Evolutionary conservation across 2,797 vertebrate species (phyloP).

Genomic region (Coracias cyanogaster): DNA sequence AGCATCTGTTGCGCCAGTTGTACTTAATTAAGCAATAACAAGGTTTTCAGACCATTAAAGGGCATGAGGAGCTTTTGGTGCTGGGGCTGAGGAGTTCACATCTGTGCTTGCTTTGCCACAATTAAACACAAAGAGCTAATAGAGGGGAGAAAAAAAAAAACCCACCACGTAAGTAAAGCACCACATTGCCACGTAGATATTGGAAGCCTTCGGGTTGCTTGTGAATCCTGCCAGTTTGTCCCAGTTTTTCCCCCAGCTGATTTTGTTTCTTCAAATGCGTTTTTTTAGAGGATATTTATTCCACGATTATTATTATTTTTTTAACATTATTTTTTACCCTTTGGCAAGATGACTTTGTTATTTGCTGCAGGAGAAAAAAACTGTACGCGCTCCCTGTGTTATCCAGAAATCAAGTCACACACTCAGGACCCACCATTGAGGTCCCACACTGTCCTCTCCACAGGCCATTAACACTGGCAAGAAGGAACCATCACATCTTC

Average conservation of each 20-base stretch:
- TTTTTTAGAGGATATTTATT: not conserved
- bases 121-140: not conserved
- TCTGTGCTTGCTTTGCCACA: not conserved
- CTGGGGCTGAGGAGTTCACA: not conserved
- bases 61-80: not conserved
- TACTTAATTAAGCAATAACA: not conserved
- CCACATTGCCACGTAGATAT: not conserved
- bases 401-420: not conserved
- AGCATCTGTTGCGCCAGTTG: not conserved
- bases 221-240: not conserved
- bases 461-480: not conserved
- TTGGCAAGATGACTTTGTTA: not conserved
- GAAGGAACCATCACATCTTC: not conserved
- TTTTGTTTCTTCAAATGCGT: rapidly evolving
- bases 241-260: not conserved
- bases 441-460: rapidly evolving
- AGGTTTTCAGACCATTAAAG: not conserved
- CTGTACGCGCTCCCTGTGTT: not conserved
- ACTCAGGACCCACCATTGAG: not conserved
- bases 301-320: not conserved
- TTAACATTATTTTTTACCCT: not conserved
- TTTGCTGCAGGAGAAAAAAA: not conserved
- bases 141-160: not conserved
- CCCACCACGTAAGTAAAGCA: not conserved
- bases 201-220: rapidly evolving